Conservation (phyloP, 2,888 invertebrate genomes). For the Aphidius colemani region DNA sequence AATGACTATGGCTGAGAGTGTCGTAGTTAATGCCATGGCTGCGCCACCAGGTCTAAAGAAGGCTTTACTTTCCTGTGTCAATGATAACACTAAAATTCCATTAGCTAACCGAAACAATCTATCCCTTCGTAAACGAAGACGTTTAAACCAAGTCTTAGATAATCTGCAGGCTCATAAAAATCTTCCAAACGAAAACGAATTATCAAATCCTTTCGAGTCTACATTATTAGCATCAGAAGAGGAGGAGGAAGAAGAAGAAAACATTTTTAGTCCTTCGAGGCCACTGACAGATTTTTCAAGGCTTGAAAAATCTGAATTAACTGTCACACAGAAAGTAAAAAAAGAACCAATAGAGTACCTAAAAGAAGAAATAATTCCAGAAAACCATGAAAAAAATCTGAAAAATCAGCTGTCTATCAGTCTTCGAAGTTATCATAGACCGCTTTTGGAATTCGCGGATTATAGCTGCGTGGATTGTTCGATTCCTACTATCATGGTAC, state of each 20-base stretch:
- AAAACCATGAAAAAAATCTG: not conserved
- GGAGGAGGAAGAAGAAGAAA: constrained; percentile 42
- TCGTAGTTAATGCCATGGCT: constrained; percentile 68
- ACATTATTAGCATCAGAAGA: constrained; percentile 46
- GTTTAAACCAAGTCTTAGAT: constrained; percentile 80
- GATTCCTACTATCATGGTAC: constrained; percentile 51
- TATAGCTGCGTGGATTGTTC: constrained; percentile 37
- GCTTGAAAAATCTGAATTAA: too few relatives aligned
- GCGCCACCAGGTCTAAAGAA: constrained; percentile 62
- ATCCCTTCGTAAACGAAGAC: constrained; percentile 74
- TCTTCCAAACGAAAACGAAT: constrained; percentile 33
- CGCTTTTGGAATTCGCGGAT: constrained; percentile 35
- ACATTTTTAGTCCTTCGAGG: constrained; percentile 54
- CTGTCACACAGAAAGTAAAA: constrained; percentile 42
- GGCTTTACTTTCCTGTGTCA: constrained; percentile 60
- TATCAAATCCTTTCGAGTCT: constrained; percentile 37
- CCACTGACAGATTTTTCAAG: constrained; percentile 35
- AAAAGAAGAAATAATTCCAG: constrained; percentile 62
- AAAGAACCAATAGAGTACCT: constrained; percentile 62
- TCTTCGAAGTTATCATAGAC: constrained; percentile 45
- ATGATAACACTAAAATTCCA: constrained; percentile 65
- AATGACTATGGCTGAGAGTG: constrained; percentile 78
- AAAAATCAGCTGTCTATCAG: constrained; percentile 51
- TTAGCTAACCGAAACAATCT: constrained; percentile 69
- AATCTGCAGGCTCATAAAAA: constrained; percentile 66